Conservation (phyloP, 2,113 vertebrate species). For the Callionymus lyra region DNA sequence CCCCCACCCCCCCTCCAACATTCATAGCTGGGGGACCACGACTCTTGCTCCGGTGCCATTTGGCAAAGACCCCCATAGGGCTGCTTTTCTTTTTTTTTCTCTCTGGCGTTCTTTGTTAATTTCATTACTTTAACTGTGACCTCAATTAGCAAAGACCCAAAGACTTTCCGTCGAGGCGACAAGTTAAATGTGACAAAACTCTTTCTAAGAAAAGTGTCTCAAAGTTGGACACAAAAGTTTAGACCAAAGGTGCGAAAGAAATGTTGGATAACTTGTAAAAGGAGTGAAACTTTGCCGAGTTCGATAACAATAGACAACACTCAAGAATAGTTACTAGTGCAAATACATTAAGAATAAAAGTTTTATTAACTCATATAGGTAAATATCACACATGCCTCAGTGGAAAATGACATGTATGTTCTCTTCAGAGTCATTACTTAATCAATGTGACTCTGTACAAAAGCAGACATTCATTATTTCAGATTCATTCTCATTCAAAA, state of each 20-base stretch:
- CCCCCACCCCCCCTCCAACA: background rate
- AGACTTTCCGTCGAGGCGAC: background rate
- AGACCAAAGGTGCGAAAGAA: constrained; percentile 2
- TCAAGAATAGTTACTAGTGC: no score
- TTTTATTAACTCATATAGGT: no score
- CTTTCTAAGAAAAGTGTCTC: constrained; percentile 1
- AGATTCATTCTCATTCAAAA: constrained; percentile 34
- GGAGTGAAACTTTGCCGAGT: no score
- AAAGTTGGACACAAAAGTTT: background rate
- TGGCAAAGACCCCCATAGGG: constrained; percentile 43
- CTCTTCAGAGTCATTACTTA: no score
- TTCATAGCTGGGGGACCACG: constrained; percentile 39
- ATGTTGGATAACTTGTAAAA: no score
- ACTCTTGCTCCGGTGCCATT: constrained; percentile 43
- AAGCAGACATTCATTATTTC: constrained; percentile 36
- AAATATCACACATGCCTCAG: no score
- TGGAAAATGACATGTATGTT: no score
- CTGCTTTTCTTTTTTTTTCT: constrained; percentile 43
- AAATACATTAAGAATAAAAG: no score
- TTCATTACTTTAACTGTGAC: constrained; percentile 65
- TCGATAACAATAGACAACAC: no score
- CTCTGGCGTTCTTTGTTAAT: constrained; percentile 59
- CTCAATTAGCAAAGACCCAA: constrained; percentile 63
- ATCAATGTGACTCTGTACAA: constrained; percentile 4
- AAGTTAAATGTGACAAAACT: background rate